Base-by-base conservation (phyloP, 2,113 vertebrate species). In the Peromyscus leucopus region DNA sequence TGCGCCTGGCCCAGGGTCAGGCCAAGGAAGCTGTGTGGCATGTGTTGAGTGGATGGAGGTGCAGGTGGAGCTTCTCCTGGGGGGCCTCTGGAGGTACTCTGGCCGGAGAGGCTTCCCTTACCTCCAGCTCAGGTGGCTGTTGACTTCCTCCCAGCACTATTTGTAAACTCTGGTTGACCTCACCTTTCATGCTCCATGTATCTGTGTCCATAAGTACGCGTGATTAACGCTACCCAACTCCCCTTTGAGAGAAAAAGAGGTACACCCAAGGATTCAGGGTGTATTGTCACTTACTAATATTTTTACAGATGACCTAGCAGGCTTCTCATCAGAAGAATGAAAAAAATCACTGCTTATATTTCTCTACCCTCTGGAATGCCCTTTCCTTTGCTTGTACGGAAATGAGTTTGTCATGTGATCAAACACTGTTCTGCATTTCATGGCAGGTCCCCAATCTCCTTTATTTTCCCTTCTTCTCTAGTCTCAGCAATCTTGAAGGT, bases 271-370 rank as follows among this genome's bases (percentile, higher is more conserved):
- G 51, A 63, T 72, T 92, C 59, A 95, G 63, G 82, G 26, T 69
- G 1, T 59, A 42, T 71, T 72, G 91, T 11, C 57, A 55, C 80
- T 92, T 55, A 83, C 22, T 63, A 33, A 26, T 93, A 57, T 28
- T 86, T 87, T 94, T 82, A 92, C 69, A 88, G 55, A 59, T 55
- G 39, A 84, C 69, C 42, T 84, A 28, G 61, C 69, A 84, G 74
- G 46, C 46, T 94, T 55, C 48, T 71, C 39, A 76, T 93, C 26
- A 39, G 55, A 46, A 90, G 72, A 26, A 7, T 48, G 39, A 61
- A 94, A 46, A 48, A 61, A 33, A 3, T 15, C 16, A 26, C 61
- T 59, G 15, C 42, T 85, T 10, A 4, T 11, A 59, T 42, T 79
- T 93, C 6, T 91, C 42, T 6, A 26, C 12, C 17, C 13, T 61